Conservation (phyloP, 1,140 invertebrate genomes). For the Bombus turneri region DNA sequence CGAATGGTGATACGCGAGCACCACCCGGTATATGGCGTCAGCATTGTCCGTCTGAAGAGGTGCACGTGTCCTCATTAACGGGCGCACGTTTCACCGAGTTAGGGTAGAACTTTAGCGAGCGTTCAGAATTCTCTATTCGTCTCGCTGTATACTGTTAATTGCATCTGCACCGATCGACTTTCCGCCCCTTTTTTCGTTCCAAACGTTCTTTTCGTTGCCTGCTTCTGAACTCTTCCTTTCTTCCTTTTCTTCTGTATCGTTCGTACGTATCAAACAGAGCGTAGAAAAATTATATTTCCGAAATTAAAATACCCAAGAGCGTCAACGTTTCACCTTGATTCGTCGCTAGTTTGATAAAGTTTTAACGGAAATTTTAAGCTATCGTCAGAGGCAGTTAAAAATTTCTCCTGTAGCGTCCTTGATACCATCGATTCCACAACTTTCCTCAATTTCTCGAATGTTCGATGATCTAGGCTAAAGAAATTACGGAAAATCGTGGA, state of each 20-base stretch:
- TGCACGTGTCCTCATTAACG: conserved; percentile 49
- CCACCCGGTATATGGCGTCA: conserved; percentile 3
- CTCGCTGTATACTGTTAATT: conserved; percentile 33
- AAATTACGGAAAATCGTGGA: too few relatives aligned
- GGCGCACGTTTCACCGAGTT: neutral
- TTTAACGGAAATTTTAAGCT: too few relatives aligned
- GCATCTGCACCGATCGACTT: conserved; percentile 21
- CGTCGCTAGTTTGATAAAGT: too few relatives aligned
- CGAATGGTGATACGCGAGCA: neutral
- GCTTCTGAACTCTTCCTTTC: neutral
- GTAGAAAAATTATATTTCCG: neutral
- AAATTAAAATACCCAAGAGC: too few relatives aligned
- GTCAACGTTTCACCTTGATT: too few relatives aligned
- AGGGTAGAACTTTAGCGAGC: conserved; percentile 23
- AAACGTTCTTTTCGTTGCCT: neutral
- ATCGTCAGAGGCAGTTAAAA: too few relatives aligned
- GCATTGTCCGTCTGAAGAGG: conserved; percentile 13
- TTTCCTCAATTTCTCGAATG: too few relatives aligned
- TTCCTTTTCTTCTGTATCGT: neutral
- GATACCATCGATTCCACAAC: too few relatives aligned
- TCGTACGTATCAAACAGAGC: neutral
- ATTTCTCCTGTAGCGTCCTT: too few relatives aligned
- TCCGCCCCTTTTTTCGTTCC: neutral
- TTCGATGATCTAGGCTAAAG: too few relatives aligned
- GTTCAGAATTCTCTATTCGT: conserved; percentile 11